Conservation (phyloP, 2,113 vertebrate species). For the Brachirus orientalis region DNA sequence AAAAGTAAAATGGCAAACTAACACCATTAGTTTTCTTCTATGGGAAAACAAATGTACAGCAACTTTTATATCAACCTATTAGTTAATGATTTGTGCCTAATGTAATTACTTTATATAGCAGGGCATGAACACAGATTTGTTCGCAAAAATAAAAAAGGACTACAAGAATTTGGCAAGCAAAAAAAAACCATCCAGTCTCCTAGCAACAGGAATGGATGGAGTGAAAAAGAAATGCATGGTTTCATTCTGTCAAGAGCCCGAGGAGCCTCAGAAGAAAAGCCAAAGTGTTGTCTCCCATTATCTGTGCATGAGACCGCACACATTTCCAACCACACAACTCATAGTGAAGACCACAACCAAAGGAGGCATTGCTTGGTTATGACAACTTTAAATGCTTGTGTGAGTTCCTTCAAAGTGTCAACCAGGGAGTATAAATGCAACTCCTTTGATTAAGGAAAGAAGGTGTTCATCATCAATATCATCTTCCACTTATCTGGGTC, state of each 20-base stretch:
- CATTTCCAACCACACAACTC: conserved; percentile 29
- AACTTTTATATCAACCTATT: neutral
- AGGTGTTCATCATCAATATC: neutral
- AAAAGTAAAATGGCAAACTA: too few species aligned
- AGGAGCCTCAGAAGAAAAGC: conserved; percentile 59
- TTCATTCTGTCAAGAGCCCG: conserved; percentile 55
- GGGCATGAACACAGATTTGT: conserved; percentile 8
- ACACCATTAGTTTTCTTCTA: neutral
- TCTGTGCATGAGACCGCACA: conserved; percentile 46
- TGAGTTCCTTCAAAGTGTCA: neutral
- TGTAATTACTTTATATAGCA: neutral
- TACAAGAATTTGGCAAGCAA: conserved; percentile 47
- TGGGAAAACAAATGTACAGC: neutral
- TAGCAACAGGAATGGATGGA: conserved; percentile 71
- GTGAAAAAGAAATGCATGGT: conserved; percentile 60
- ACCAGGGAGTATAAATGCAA: neutral
- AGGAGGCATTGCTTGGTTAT: conserved; percentile 9
- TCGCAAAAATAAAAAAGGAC: conserved; percentile 36
- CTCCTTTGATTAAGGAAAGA: neutral
- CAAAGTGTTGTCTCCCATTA: conserved; percentile 54
- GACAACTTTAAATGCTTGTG: neutral
- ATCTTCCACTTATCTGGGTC: too few species aligned
- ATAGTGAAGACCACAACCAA: conserved; percentile 18
- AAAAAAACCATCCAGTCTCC: conserved; percentile 66
- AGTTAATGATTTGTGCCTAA: conserved; percentile 6